Evolutionary conservation across 2,888 invertebrate genomes (phyloP).

Genomic region (Nomada ruficornis): DNA sequence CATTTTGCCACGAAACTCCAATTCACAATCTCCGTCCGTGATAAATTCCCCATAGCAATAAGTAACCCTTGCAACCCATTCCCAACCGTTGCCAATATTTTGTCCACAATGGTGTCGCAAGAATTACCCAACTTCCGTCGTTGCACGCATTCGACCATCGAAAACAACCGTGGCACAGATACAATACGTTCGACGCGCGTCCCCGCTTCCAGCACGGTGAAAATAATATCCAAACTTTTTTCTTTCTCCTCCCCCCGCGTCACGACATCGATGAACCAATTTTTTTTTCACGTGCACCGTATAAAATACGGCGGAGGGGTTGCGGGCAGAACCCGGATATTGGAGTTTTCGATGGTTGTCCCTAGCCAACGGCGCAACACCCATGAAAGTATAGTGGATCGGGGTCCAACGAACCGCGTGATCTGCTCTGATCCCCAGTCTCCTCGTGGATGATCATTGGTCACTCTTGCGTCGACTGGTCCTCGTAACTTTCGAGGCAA

Average conservation of each 20-base stretch:
- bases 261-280: constrained; percentile 45
- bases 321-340: constrained; percentile 54
- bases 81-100: constrained; percentile 11
- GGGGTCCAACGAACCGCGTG: constrained; percentile 53
- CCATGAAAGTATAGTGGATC: constrained; percentile 56
- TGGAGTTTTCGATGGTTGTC: constrained; percentile 63
- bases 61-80: constrained; percentile 2
- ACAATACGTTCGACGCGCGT: constrained; percentile 1
- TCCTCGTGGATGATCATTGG: constrained; percentile 8
- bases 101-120: not conserved
- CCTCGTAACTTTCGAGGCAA: too few species aligned
- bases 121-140: not conserved
- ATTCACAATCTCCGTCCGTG: too few species aligned
- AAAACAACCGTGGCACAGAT: too few species aligned
- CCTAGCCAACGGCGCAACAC: constrained; percentile 27
- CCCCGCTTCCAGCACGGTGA: constrained; percentile 15
- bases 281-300: constrained; percentile 35
- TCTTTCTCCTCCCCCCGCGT: constrained; percentile 19
- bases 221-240: constrained; percentile 47
- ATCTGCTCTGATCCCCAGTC: constrained; percentile 32
- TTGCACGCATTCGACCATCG: not conserved
- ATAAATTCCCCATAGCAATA: constrained; percentile 19
- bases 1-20: too few species aligned
- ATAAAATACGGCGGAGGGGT: constrained; percentile 26
- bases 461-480: not conserved